Conservation (phyloP, 2,888 invertebrate species). For the Drosophila birchii region DNA sequence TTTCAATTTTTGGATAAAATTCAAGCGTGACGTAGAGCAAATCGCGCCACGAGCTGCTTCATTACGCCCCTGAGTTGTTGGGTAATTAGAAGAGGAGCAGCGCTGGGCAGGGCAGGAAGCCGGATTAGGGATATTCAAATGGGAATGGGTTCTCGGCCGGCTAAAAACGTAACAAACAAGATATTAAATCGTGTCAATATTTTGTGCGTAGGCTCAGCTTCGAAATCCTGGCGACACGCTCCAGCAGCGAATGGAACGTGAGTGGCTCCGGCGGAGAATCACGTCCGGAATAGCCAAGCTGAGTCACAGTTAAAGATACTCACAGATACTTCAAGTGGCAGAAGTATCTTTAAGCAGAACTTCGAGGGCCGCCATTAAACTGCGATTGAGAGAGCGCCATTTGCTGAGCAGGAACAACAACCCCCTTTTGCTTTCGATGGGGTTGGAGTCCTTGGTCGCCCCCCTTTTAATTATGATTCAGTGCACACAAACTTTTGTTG, state of each 20-base stretch:
- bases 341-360: constrained; percentile 39
- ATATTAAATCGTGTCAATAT: constrained; percentile 48
- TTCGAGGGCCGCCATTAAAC: constrained; percentile 73
- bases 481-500: constrained; percentile 79
- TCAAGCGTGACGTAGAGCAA: constrained; percentile 77
- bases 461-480: constrained; percentile 80
- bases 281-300: constrained; percentile 33
- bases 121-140: constrained; percentile 51
- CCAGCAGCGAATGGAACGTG: constrained; percentile 23
- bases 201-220: constrained; percentile 28
- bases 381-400: constrained; percentile 62
- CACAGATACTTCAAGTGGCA: neutral
- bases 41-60: constrained; percentile 75
- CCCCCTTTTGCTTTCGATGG: constrained; percentile 18
- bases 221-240: constrained; percentile 33
- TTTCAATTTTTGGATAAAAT: constrained; percentile 76
- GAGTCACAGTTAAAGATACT: constrained; percentile 29
- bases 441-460: neutral
- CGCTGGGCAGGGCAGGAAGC: no score
- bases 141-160: constrained; percentile 16
- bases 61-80: constrained; percentile 82
- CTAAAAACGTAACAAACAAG: constrained; percentile 40
- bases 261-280: constrained; percentile 25
- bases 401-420: constrained; percentile 45
- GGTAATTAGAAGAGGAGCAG: constrained; percentile 66